Base-by-base conservation (phyloP, 2,888 invertebrate species). In the Ariolimax columbianus region DNA sequence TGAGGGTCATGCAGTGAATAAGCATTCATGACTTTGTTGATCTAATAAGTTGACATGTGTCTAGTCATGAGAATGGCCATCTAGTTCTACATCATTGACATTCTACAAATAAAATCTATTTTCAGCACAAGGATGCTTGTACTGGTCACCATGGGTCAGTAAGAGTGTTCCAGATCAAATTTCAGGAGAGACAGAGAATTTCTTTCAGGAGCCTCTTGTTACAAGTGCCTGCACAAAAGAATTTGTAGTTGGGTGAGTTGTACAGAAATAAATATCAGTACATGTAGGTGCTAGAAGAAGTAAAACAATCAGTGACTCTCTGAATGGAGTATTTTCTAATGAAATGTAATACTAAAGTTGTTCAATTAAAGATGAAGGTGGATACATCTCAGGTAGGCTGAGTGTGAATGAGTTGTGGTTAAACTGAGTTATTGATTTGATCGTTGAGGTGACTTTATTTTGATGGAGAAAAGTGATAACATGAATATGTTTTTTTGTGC, bases 61-160 rank as follows among this genome's bases (percentile, higher is more conserved):
- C 59, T 7, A 63, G 23, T 63, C 23, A 63, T n/a, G 7, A n/a
- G n/a, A n/a, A 11, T 23, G 59, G 0, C 11, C n/a, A 6, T 63
- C 59, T 63, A 63, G 59, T 63, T 63, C n/a, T n/a, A n/a, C 4
- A 23, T n/a, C 7, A 3, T 33, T 33, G 0, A 66, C 1, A 30
- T 30, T 14, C 26, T 23, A 66, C 14, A 66, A 66, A 66, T 55
- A 23, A 43, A n/a, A 36, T 73, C 26, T 30, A 73, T 23, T 79
- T 79, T 43, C 83, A 83, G 66, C 79, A 77, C n/a, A 83, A 88
- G 6, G 78, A 4, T 91, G 92, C 70, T 88, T 88, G 77, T 92
- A 91, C 87, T 91, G 91, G 91, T 91, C 91, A 70, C 90, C 90
- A 14, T 92, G 92, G 92, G 90, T 91, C 70, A 92, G 89, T 86